Conservation (phyloP, 2,113 vertebrate genomes). For the Pygoscelis antarcticus region DNA sequence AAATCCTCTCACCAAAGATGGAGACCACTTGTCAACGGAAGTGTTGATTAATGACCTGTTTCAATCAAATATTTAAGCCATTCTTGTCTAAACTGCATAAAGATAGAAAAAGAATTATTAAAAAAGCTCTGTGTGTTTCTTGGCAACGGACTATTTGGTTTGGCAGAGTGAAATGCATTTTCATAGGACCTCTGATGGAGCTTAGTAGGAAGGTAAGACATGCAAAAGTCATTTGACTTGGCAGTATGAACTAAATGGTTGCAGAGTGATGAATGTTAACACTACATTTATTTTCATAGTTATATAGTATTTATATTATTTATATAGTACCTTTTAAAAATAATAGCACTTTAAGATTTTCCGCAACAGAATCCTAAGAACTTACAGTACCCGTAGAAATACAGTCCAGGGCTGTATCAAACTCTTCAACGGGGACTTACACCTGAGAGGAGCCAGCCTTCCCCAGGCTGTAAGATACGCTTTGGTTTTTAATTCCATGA, state of each 20-base stretch:
- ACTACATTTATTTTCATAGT: background rate
- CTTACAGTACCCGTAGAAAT: background rate
- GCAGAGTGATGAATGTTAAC: background rate
- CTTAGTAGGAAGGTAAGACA: background rate
- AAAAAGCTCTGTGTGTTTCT: conserved; percentile 37
- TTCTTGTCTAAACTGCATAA: conserved; percentile 16
- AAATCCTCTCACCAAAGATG: conserved; percentile 10
- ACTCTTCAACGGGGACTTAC: background rate
- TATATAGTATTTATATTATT: background rate
- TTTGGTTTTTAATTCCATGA: background rate
- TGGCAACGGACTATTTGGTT: conserved; percentile 45
- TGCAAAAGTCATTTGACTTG: background rate
- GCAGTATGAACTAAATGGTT: background rate
- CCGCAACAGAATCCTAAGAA: background rate
- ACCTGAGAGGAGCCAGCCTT: background rate
- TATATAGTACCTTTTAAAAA: background rate
- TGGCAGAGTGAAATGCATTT: conserved; percentile 5
- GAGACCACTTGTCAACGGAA: background rate
- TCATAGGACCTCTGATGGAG: conserved; percentile 14
- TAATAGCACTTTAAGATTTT: background rate
- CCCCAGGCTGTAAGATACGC: background rate
- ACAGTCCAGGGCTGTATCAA: background rate
- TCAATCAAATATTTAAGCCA: conserved; percentile 45
- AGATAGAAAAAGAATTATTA: conserved; percentile 36
- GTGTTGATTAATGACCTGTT: conserved; percentile 34